Base-by-base conservation (phyloP, 2,888 invertebrate species). In the Sepioteuthis lessoniana region DNA sequence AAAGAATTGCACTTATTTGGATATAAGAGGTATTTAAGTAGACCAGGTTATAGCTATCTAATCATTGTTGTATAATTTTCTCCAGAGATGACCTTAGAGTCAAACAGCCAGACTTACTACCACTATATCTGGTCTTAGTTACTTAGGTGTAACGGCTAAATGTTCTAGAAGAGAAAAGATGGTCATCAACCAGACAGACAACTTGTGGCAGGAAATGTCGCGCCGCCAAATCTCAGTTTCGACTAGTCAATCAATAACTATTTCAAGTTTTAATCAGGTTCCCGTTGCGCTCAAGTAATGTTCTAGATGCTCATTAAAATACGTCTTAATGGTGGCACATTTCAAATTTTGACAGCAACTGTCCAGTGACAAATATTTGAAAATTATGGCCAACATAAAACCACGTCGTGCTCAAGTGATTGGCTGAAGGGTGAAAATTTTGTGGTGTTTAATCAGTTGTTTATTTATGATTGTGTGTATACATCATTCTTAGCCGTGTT, bases 191-290 rank as follows among this genome's bases (percentile, higher is more conserved):
- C n/a, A 76, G 76, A 76, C 76, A 76, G 76, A 60, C 60, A 31
- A 60, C 55, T 55, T 55, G 31, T 60, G 25, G n/a, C n/a, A 76
- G 16, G 76, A 76, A n/a, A 76, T 76, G 76, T 35, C 76, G 25
- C 16, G 19, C 76, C 76, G 19, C 16, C 35, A n/a, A 76, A 76
- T 76, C n/a, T 76, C 31, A 60, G 60, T 60, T 60, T n/a, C 76
- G n/a, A n/a, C 76, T 16, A n/a, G n/a, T 76, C n/a, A 76, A 76
- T 76, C 76, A 35, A 76, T 76, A 76, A 76, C 76, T 4, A 76
- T 76, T 76, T 35, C 76, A 76, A 76, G 76, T 76, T 76, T 76
- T 76, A 76, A 76, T 76, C n/a, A 76, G 76, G 35, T 76, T n/a
- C n/a, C 76, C n/a, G 76, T n/a, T 76, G 76, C 25, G 76, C 76